Conservation (phyloP, 2,888 invertebrate species). For the Itoplectis maculator region DNA sequence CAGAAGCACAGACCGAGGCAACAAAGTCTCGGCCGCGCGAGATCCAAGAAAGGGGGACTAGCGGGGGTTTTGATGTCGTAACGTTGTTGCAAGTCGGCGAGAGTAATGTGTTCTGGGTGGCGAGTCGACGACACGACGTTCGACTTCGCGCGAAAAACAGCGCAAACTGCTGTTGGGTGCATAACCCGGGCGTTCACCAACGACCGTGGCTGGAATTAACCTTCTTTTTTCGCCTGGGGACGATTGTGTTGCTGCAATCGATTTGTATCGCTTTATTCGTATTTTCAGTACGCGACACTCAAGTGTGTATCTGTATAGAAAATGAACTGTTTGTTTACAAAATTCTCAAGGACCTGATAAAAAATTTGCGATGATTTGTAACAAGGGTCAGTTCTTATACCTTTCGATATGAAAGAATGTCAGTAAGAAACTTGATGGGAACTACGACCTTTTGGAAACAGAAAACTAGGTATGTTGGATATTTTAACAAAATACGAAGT, state of each 20-base stretch:
- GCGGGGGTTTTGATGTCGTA: constrained; percentile 13
- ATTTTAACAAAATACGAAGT: background rate
- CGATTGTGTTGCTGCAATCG: background rate
- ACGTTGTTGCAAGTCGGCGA: constrained; percentile 13
- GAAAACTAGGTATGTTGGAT: too few species aligned
- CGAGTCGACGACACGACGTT: constrained; percentile 27
- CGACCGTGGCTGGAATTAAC: background rate
- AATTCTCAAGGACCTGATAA: too few species aligned
- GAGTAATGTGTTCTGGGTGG: constrained; percentile 14
- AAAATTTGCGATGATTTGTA: too few species aligned
- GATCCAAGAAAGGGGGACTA: background rate
- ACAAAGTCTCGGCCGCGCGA: constrained; percentile 8
- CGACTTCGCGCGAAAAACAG: constrained; percentile 4
- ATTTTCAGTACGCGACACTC: background rate
- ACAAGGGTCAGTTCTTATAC: too few species aligned
- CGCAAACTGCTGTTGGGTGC: background rate
- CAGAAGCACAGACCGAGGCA: constrained; percentile 5
- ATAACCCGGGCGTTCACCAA: constrained; percentile 11
- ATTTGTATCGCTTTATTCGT: background rate
- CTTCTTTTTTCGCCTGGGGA: background rate
- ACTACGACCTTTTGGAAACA: too few species aligned
- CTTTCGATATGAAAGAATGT: too few species aligned
- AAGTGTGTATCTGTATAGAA: too few species aligned
- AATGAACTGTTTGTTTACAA: too few species aligned
- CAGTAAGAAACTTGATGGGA: too few species aligned